Conservation (phyloP, 2,797 vertebrate species). For the Danio jaintianensis region DNA sequence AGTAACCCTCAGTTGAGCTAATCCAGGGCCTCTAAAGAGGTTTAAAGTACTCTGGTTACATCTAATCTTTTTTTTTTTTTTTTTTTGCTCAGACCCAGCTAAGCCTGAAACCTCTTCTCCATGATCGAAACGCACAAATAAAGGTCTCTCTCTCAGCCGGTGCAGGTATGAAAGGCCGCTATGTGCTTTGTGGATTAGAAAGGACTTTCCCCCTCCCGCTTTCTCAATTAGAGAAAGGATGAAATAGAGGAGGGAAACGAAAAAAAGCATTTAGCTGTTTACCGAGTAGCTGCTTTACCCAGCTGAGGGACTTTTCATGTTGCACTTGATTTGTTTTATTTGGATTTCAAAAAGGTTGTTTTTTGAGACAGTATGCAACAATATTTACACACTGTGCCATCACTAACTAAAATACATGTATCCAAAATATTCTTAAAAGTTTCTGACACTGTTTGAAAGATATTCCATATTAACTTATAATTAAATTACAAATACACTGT, state of each 20-base stretch:
- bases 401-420: no score
- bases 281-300: constrained; percentile 67
- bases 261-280: constrained; percentile 76
- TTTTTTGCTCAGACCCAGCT: constrained; percentile 84
- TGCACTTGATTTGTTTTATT: constrained; percentile 24
- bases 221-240: constrained; percentile 84
- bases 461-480: no score
- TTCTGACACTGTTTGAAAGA: no score
- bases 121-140: constrained; percentile 90
- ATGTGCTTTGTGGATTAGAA: constrained; percentile 89
- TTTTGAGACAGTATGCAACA: background rate
- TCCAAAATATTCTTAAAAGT: no score
- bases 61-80: constrained; percentile 86
- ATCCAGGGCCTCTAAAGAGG: constrained; percentile 91
- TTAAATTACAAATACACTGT: no score
- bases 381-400: no score
- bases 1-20: constrained; percentile 80
- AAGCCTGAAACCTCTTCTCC: constrained; percentile 86
- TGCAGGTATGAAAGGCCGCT: constrained; percentile 87
- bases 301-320: constrained; percentile 68
- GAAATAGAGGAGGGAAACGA: constrained; percentile 57
- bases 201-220: constrained; percentile 63
- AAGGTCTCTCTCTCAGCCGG: constrained; percentile 78
- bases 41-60: constrained; percentile 98
- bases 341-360: background rate